Conservation (phyloP, 2,113 vertebrate species). For the Neolamprologus longior region DNA sequence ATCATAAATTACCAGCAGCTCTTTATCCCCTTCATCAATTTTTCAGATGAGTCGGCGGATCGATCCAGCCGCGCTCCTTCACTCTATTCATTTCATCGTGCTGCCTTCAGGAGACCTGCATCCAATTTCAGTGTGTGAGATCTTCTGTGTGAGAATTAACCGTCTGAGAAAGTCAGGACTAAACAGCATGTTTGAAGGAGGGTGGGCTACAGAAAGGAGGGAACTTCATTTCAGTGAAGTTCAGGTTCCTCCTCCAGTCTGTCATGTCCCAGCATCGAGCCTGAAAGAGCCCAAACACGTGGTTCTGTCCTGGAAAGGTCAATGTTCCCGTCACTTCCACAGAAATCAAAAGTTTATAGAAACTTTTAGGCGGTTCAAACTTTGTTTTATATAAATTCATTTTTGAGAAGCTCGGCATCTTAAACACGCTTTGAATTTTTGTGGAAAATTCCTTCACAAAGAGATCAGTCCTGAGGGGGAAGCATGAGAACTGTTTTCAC, state of each 20-base stretch:
- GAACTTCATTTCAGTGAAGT: neutral
- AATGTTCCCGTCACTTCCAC: neutral
- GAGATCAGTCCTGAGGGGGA: neutral
- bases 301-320: neutral
- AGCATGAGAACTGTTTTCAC: neutral
- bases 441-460: neutral
- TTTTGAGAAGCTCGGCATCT: neutral
- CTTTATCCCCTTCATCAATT: conserved; percentile 31
- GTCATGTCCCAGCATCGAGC: neutral
- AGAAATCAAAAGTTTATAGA: neutral
- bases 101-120: neutral
- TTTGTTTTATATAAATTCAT: neutral
- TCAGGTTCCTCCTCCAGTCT: neutral
- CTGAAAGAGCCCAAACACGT: neutral
- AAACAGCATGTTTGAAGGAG: neutral
- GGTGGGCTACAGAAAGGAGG: neutral
- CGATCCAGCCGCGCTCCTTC: neutral
- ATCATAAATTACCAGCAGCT: conserved; percentile 30
- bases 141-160: neutral
- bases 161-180: neutral
- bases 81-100: conserved; percentile 6
- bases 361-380: neutral
- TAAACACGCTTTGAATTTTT: neutral
- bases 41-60: conserved; percentile 22
- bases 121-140: neutral